phyloP scores from a whole-genome alignment of 2,113 vertebrate species.

The Pardalotus punctatus region DNA sequence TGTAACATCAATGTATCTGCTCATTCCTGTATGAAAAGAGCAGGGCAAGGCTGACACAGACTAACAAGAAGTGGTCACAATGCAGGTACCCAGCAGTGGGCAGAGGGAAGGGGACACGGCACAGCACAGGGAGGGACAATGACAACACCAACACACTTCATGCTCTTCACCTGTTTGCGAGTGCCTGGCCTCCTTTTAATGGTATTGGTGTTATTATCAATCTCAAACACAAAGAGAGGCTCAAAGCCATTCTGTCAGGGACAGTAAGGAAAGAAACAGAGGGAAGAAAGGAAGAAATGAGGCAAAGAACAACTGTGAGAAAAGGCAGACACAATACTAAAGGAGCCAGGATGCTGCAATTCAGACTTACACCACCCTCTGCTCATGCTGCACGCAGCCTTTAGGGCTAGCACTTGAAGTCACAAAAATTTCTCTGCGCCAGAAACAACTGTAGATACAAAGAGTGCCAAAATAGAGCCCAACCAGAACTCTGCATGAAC shows the following conservation, averaged over 20 bases:
- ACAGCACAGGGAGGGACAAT: background rate
- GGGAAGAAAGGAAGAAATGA: constrained; percentile 42
- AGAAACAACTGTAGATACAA: background rate
- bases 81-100: background rate
- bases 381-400: background rate
- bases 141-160: constrained; percentile 31
- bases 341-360: background rate
- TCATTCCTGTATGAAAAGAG: background rate
- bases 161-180: constrained; percentile 76
- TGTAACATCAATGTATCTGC: background rate
- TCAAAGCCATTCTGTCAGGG: constrained; percentile 75
- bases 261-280: constrained; percentile 33
- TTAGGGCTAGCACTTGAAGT: background rate
- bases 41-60: background rate
- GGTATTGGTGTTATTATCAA: constrained; percentile 79
- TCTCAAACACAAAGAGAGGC: constrained; percentile 79
- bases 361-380: background rate
- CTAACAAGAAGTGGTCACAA: background rate
- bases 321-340: background rate
- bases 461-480: background rate
- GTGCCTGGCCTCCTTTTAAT: constrained; percentile 80
- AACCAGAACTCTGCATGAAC: background rate
- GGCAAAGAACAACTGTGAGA: background rate
- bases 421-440: background rate
- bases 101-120: background rate